A percentile compares a stretch with the other conserved stretches of the same genome.
Evolutionary conservation across 2,888 invertebrate species (phyloP).

Genomic region (Podabrus alpinus): DNA sequence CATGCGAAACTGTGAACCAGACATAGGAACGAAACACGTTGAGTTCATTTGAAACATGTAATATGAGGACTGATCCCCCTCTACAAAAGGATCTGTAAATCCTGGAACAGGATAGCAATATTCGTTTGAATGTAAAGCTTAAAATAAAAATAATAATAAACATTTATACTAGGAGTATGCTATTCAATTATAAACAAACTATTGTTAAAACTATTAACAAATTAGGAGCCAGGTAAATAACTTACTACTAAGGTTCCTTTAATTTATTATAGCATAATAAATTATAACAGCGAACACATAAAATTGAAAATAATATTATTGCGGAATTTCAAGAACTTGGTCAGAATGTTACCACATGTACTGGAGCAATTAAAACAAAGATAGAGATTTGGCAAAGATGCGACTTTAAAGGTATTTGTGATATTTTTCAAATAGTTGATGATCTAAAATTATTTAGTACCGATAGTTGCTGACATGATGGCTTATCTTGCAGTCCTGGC

Average conservation of each 20-base stretch:
- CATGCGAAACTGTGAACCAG: no score
- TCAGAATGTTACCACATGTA: background rate
- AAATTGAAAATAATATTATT: background rate
- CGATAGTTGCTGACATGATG: no score
- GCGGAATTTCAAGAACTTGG: background rate
- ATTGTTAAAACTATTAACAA: background rate
- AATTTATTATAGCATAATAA: background rate
- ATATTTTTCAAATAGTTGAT: background rate
- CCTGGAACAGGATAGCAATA: no score
- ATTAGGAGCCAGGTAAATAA: background rate
- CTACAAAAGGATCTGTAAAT: no score
- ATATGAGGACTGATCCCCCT: no score
- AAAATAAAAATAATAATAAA: background rate
- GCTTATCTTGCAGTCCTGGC: no score
- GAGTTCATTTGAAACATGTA: no score
- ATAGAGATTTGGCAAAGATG: background rate
- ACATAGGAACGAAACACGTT: no score
- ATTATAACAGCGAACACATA: background rate
- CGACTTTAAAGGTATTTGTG: background rate
- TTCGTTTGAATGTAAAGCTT: no score
- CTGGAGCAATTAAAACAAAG: background rate
- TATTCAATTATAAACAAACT: background rate
- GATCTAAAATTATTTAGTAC: background rate
- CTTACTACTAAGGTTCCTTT: no score
- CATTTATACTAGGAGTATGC: background rate